Evolutionary conservation across 2,888 invertebrate species (phyloP).

Genomic region (Leptopilina drosophilae): DNA sequence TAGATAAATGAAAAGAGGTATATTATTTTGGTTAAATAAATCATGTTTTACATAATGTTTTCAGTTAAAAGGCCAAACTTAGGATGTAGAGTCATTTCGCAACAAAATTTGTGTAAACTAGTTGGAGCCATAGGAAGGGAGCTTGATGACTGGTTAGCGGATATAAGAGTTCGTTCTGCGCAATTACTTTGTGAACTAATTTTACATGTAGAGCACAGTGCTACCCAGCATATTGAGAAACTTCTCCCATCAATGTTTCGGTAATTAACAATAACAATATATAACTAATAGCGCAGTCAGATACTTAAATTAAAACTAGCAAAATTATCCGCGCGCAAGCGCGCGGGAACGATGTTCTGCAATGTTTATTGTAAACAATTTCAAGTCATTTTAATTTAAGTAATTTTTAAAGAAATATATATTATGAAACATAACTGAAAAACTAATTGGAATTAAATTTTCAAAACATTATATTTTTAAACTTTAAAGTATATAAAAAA

Average conservation of each 20-base stretch:
- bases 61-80: slow-evolving; percentile 88
- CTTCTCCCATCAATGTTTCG: slow-evolving; percentile 80
- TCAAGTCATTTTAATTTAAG: too few relatives aligned
- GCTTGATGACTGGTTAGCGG: slow-evolving; percentile 87
- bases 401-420: too few relatives aligned
- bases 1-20: neutral
- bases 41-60: slow-evolving; percentile 48
- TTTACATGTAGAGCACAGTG: slow-evolving; percentile 85
- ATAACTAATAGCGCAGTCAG: too few relatives aligned
- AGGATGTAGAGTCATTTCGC: slow-evolving; percentile 89
- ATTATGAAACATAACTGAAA: too few relatives aligned
- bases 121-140: slow-evolving; percentile 85
- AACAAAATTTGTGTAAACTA: slow-evolving; percentile 86
- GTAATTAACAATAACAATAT: slow-evolving; percentile 57
- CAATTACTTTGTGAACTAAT: slow-evolving; percentile 86
- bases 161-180: slow-evolving; percentile 83
- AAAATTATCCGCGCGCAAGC: too few relatives aligned
- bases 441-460: too few relatives aligned
- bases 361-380: too few relatives aligned
- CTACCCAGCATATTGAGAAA: slow-evolving; percentile 84
- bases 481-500: too few relatives aligned
- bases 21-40: neutral
- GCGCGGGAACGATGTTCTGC: too few relatives aligned
- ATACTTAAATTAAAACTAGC: too few relatives aligned
- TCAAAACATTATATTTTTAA: too few relatives aligned